phyloP scores from a whole-genome alignment of 2,888 invertebrate genomes.

The Drosophila paramelanica region DNA sequence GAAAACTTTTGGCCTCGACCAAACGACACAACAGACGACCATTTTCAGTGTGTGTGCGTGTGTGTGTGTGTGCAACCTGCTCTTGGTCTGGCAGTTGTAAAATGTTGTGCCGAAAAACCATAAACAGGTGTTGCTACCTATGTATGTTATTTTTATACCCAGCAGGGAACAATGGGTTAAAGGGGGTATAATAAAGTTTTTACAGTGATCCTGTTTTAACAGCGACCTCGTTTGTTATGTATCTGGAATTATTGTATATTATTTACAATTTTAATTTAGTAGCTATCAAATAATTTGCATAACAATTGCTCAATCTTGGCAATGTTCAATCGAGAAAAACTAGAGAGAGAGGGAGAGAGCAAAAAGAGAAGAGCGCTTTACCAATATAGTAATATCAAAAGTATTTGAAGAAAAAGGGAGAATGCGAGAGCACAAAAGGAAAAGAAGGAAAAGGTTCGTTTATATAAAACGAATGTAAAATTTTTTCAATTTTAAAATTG shows the following conservation, averaged over 20 bases:
- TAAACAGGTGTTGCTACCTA: slow-evolving; percentile 74
- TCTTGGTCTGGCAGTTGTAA: slow-evolving; percentile 66
- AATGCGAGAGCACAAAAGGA: too few relatives aligned
- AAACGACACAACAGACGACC: slow-evolving; percentile 66
- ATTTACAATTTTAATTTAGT: too few relatives aligned
- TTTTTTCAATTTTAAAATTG: too few relatives aligned
- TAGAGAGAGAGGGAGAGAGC: background rate
- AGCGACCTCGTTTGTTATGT: slow-evolving; percentile 8
- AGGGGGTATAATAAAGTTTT: slow-evolving; percentile 45
- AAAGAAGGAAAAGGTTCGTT: too few relatives aligned
- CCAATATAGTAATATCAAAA: too few relatives aligned
- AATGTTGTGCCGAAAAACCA: slow-evolving; percentile 75
- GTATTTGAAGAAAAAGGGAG: too few relatives aligned
- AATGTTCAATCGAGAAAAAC: too few relatives aligned
- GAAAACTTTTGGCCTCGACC: slow-evolving; percentile 76
- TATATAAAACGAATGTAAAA: too few relatives aligned
- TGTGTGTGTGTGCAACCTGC: slow-evolving; percentile 33
- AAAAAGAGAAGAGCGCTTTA: too few relatives aligned
- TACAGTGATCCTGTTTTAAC: background rate
- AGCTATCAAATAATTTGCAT: background rate
- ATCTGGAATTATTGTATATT: too few relatives aligned
- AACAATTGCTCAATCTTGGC: background rate
- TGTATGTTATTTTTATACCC: slow-evolving; percentile 45
- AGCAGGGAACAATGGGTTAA: slow-evolving; percentile 18
- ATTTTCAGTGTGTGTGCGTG: slow-evolving; percentile 21